phyloP scores from a whole-genome alignment of 2,888 invertebrate genomes.

The Callyntrura guangdongensis region DNA sequence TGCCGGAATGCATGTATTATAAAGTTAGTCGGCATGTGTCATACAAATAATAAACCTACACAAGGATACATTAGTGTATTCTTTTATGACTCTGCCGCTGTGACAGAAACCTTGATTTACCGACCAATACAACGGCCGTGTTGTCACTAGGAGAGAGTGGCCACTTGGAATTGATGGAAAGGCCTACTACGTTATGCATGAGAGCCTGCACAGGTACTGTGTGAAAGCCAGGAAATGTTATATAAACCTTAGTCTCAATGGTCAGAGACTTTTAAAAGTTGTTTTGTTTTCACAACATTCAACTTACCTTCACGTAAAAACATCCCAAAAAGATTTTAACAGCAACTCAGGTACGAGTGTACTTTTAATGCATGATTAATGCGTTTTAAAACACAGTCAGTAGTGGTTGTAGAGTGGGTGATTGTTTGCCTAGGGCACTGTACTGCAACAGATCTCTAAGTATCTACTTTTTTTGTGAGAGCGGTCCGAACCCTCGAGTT shows the following conservation, averaged over 20 bases:
- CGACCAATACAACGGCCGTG: background rate
- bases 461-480: too few species aligned
- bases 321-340: background rate
- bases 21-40: background rate
- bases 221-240: background rate
- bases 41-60: background rate
- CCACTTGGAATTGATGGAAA: conserved; percentile 27
- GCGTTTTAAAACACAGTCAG: background rate
- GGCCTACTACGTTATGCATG: background rate
- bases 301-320: background rate
- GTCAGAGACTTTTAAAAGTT: too few species aligned
- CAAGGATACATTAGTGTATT: background rate
- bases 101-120: background rate
- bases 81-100: background rate
- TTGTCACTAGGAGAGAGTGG: background rate
- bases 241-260: background rate
- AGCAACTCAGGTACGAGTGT: background rate
- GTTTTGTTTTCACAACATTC: background rate
- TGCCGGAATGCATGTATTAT: background rate
- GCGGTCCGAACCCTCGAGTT: too few species aligned
- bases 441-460: too few species aligned
- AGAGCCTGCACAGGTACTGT: background rate
- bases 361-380: conserved; percentile 25
- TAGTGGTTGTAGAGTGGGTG: background rate
- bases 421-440: too few species aligned